phyloP scores from a whole-genome alignment of 2,797 vertebrate species.

The Eulemur mongoz region DNA sequence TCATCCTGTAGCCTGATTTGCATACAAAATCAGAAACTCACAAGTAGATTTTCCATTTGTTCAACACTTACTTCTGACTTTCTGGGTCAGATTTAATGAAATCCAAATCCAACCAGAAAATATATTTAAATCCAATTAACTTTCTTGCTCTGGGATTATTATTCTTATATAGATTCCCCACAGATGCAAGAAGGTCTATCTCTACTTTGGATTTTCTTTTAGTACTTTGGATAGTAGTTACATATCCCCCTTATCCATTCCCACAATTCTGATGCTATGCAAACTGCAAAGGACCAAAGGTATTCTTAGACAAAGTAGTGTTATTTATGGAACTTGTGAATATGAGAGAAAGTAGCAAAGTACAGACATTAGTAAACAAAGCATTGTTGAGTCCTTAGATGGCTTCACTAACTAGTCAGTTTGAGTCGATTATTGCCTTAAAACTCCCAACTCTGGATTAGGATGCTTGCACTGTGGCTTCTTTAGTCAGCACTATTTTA shows the following conservation, averaged over 20 bases:
- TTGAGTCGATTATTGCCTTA: conserved; percentile 74
- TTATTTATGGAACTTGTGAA: conserved; percentile 64
- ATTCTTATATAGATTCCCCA: not conserved
- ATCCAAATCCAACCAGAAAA: not conserved
- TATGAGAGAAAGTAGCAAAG: conserved; percentile 72
- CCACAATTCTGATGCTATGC: not conserved
- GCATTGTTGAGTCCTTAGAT: conserved; percentile 56
- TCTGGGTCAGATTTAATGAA: conserved; percentile 32
- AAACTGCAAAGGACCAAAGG: conserved; percentile 39
- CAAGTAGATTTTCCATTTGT: conserved; percentile 59
- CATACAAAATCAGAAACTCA: conserved; percentile 52
- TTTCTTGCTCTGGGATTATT: conserved; percentile 48
- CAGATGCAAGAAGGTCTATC: not conserved
- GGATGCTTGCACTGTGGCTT: conserved; percentile 65
- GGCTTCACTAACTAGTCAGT: conserved; percentile 73
- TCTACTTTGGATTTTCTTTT: not conserved
- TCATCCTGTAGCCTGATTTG: conserved; percentile 18
- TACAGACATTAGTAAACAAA: conserved; percentile 70
- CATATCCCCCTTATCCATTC: not conserved
- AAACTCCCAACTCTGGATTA: conserved; percentile 54
- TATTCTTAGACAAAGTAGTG: conserved; percentile 53
- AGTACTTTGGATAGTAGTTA: not conserved
- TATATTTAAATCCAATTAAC: conserved; percentile 45
- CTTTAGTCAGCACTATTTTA: conserved; percentile 68
- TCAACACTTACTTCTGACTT: not conserved